phyloP scores from a whole-genome alignment of 2,888 invertebrate genomes.

The Synergus itoensis region DNA sequence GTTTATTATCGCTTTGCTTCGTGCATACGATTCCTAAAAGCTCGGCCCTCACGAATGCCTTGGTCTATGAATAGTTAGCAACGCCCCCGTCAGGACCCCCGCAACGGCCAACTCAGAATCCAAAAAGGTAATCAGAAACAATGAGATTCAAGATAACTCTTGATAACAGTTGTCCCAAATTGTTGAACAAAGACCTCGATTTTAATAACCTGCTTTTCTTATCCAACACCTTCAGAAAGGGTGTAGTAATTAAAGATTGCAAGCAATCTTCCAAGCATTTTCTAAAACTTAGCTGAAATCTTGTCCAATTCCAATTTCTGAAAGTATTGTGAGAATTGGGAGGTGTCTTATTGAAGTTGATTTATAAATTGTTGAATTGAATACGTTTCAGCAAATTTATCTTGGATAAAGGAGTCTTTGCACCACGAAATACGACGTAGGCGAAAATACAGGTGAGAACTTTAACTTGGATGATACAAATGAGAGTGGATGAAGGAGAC shows the following conservation, averaged over 20 bases:
- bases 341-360: neutral
- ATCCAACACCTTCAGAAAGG: no score
- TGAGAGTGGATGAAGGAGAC: constrained; percentile 8
- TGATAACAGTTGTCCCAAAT: neutral
- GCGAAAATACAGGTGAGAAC: constrained; percentile 7
- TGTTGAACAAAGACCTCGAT: neutral
- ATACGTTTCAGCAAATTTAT: neutral
- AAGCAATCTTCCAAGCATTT: neutral
- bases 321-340: neutral
- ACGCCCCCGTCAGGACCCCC: constrained; percentile 14
- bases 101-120: neutral
- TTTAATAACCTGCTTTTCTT: neutral
- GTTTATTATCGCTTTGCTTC: constrained; percentile 29
- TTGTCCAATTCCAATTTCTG: neutral
- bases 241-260: neutral
- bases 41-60: constrained; percentile 26
- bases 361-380: neutral
- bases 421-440: neutral
- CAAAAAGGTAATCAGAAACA: neutral
- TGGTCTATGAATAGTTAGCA: constrained; percentile 14
- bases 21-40: neutral
- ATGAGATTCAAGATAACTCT: constrained; percentile 5
- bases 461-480: neutral
- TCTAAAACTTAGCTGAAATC: neutral
- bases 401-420: neutral